phyloP scores from a whole-genome alignment of 2,888 invertebrate species.

The Drosophila differens region DNA sequence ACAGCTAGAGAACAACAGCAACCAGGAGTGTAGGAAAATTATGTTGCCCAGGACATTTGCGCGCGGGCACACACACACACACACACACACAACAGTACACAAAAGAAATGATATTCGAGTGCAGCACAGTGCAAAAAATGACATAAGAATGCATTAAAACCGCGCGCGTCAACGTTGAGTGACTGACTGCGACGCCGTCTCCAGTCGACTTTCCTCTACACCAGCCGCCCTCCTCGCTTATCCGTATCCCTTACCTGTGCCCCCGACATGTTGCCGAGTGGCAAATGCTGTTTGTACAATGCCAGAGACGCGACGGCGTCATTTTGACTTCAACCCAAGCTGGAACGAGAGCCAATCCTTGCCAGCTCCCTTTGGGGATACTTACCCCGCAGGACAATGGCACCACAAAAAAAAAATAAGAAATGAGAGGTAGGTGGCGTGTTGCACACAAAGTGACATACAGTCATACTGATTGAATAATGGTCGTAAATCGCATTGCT shows the following conservation, averaged over 20 bases:
- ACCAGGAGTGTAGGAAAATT: slow-evolving; percentile 45
- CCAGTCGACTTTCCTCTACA: slow-evolving; percentile 7
- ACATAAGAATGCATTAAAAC: slow-evolving; percentile 81
- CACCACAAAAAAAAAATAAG: slow-evolving; percentile 1
- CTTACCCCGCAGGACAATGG: slow-evolving; percentile 13
- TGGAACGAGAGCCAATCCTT: slow-evolving; percentile 36
- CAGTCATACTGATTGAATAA: slow-evolving; percentile 81
- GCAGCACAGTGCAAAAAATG: slow-evolving; percentile 74
- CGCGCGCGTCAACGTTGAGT: slow-evolving; percentile 80
- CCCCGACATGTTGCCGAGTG: slow-evolving; percentile 16
- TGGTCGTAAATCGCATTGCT: slow-evolving; percentile 82
- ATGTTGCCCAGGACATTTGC: slow-evolving; percentile 39
- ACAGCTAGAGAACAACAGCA: slow-evolving; percentile 35
- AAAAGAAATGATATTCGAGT: slow-evolving; percentile 75
- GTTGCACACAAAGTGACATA: slow-evolving; percentile 78
- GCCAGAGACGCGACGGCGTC: slow-evolving; percentile 80
- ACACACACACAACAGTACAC: slow-evolving; percentile 10
- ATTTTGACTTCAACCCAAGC: slow-evolving; percentile 67
- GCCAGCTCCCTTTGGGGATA: slow-evolving; percentile 1
- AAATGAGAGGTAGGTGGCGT: slow-evolving; percentile 24
- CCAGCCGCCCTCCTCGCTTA: not conserved
- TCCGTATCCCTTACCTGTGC: not conserved
- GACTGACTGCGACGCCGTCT: slow-evolving; percentile 67
- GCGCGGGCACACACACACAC: slow-evolving; percentile 4
- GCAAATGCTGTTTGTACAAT: slow-evolving; percentile 66